Evolutionary conservation across 2,113 vertebrate species (phyloP), one percentile per base, ranked within the genome.

Genomic region (Cephalopterus ornatus): DNA sequence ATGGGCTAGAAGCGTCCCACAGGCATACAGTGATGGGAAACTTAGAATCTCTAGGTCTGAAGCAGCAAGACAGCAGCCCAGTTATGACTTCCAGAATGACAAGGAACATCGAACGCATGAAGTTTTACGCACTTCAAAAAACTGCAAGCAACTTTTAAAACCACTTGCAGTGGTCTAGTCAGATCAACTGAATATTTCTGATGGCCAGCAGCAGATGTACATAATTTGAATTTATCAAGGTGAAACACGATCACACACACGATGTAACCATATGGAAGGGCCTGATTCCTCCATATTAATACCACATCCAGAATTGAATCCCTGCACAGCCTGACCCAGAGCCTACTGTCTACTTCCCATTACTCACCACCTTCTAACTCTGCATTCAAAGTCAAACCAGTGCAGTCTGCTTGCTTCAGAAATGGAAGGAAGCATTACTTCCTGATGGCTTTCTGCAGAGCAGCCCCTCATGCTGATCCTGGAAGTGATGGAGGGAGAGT

Each of bases 241-340:
- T 27, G n/a, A 74, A 19, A 81, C 0, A 0, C 19, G 72, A 66
- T 28, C 17, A 37, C 14, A n/a, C 26, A 44, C 55, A 56, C 3
- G 15, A 11, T 12, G 50, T 70, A 87, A 62, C 62, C 12, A 4
- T 39, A 71, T 1, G 5, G 50, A 95, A 88, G 67, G 41, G 24
- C 73, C 39, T 42, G 33, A 85, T 88, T 95, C 71, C 85, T 80
- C 61, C 68, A 30, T 52, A 93, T 59, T 91, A 84, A 85, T 65
- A 87, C 55, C 42, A 87, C 12, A 85, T 63, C 30, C 39, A 91
- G 65, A 78, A 74, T 63, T 59, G 63, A 71, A 94, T 89, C 61
- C 50, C 67, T 65, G 59, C 0, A 3, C 13, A 63, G 73, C 15
- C 50, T 94, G 87, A 76, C 50, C 72, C n/a, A 87, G 68, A 91